A percentile compares a stretch with the other conserved stretches of the same genome.
Evolutionary conservation across 2,113 vertebrate genomes (phyloP).

Genomic region (Morone chrysops): DNA sequence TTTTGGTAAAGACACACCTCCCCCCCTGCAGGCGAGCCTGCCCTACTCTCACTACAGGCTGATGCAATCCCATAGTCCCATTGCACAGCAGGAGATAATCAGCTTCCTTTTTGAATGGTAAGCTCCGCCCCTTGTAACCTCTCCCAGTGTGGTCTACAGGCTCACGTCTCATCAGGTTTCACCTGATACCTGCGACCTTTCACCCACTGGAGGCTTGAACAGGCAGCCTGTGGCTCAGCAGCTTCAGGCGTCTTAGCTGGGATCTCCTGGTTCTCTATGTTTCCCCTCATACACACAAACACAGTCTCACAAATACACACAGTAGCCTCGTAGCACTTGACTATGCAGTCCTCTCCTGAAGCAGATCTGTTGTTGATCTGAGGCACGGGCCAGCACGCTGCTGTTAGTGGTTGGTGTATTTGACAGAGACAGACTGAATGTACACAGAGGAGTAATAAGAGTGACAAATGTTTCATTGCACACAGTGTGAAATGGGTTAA

Average conservation of each 20-base stretch:
- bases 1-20: slow-evolving; percentile 10
- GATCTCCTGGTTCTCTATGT: slow-evolving; percentile 33
- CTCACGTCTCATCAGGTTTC: slow-evolving; percentile 42
- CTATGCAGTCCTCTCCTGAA: slow-evolving; percentile 31
- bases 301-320: neutral
- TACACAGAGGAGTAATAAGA: neutral
- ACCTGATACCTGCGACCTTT: slow-evolving; percentile 77
- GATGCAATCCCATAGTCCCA: slow-evolving; percentile 78
- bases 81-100: slow-evolving; percentile 78
- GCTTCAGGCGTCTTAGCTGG: slow-evolving; percentile 53
- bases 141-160: slow-evolving; percentile 12
- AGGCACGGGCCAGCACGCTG: slow-evolving; percentile 9
- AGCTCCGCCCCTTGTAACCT: slow-evolving; percentile 48
- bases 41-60: slow-evolving; percentile 67
- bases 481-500: neutral
- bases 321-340: slow-evolving; percentile 41
- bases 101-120: slow-evolving; percentile 51
- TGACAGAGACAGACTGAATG: neutral
- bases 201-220: slow-evolving; percentile 67
- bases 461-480: neutral
- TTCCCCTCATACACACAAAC: slow-evolving; percentile 16
- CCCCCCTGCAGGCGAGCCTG: neutral
- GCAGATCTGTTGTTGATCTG: neutral
- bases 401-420: slow-evolving; percentile 14
- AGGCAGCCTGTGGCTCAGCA: slow-evolving; percentile 43